phyloP scores from a whole-genome alignment of 2,113 vertebrate genomes.

The Columba janthina region DNA sequence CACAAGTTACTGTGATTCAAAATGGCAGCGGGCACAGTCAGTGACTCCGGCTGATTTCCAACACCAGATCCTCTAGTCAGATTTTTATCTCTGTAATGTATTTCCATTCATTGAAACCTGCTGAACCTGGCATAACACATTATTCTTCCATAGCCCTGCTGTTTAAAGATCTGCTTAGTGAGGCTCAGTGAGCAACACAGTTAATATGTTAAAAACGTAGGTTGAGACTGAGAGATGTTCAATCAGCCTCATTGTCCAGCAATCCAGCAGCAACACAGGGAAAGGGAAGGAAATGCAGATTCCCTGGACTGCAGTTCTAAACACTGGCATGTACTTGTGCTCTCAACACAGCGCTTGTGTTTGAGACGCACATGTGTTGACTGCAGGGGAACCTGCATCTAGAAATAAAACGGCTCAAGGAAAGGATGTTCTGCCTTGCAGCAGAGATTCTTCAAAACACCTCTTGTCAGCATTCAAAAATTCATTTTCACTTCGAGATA shows the following conservation, averaged over 20 bases:
- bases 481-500: slow-evolving; percentile 3
- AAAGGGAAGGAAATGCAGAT: not conserved
- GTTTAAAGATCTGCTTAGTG: not conserved
- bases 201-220: not conserved
- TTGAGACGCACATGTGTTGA: not conserved
- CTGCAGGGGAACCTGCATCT: not conserved
- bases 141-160: not conserved
- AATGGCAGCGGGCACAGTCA: not conserved
- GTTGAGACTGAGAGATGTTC: not conserved
- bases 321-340: rapidly evolving
- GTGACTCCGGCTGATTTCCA: not conserved
- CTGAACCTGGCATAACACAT: not conserved
- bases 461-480: not conserved
- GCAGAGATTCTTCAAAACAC: not conserved
- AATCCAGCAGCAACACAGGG: not conserved
- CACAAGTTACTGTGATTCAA: not conserved
- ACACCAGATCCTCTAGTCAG: not conserved
- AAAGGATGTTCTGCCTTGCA: not conserved
- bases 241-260: not conserved
- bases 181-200: not conserved
- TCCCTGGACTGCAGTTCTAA: not conserved
- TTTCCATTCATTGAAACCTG: not conserved
- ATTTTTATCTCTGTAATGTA: not conserved
- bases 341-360: not conserved
- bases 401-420: not conserved